A percentile compares a stretch with the other conserved stretches of the same genome.
These are phyloP conservation scores for Sardinella longiceps DNA, from an alignment of 2,797 vertebrate genomes.

Conservation along the genomic window DNA sequence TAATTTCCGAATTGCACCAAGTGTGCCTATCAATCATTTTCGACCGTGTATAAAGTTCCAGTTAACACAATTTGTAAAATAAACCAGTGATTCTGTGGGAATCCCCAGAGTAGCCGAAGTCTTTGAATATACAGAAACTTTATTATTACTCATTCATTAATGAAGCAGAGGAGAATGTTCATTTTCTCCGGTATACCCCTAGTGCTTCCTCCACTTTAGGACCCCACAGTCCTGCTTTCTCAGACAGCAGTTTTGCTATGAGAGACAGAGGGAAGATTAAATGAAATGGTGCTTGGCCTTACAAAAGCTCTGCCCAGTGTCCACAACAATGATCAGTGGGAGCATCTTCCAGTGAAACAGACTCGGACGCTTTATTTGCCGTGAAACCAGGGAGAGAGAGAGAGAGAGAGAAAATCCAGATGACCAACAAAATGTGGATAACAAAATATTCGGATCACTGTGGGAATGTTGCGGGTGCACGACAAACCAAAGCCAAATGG, in stretches of 20 bases:
- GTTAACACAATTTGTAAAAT: not conserved
- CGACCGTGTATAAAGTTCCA: not conserved
- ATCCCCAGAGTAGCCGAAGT: not conserved
- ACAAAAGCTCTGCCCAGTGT: constrained; percentile 54
- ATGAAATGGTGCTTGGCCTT: constrained; percentile 69
- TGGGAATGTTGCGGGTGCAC: not conserved
- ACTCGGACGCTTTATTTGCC: constrained; percentile 63
- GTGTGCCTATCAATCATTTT: not conserved
- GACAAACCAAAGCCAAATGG: not conserved
- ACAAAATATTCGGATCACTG: constrained; percentile 7
- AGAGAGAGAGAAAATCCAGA: constrained; percentile 27
- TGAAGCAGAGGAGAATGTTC: not conserved
- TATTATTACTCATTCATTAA: constrained; percentile 2
- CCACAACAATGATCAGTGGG: constrained; percentile 56
- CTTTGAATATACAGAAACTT: not conserved
- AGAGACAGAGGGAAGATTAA: constrained; percentile 68
- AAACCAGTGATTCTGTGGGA: not conserved
- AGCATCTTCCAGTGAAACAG: constrained; percentile 61
- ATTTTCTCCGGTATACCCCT: not conserved
- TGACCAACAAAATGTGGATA: constrained; percentile 18
- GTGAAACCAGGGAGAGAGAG: constrained; percentile 62
- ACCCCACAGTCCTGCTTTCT: not conserved
- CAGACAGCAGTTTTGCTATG: constrained; percentile 49
- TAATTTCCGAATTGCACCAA: not conserved
- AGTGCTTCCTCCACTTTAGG: not conserved